Base-by-base conservation (phyloP, 2,797 vertebrate genomes). In the Sphenopsis melanotis region DNA sequence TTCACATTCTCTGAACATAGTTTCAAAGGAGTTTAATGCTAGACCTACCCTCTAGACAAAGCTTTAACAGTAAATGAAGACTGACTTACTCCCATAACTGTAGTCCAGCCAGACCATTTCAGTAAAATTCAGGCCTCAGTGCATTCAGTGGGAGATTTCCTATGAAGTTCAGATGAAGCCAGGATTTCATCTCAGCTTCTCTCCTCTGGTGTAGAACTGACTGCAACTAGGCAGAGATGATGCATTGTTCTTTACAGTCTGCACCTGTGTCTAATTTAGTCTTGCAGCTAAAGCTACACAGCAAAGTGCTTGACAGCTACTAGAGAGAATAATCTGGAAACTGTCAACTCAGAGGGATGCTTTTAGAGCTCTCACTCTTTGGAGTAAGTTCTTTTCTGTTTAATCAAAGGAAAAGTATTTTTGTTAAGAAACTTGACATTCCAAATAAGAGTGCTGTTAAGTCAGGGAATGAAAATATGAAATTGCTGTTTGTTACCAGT, bases 181-280 rank as follows among this genome's bases (percentile, higher is more conserved):
- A 81, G 39, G 47, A 78, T 76, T 83, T 93, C 39, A 76, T 41
- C 61, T 90, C 57, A 49, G 39, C 69, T 86, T 68, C 76, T 91
- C 69, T 59, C 22, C 50, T 75, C 57, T 39, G 57, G 29, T 44
- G 65, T 61, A 91, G 65, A 95, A 71, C 14, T n/a, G 21, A 89
- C 50, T 77, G 47, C 29, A 78, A 42, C 41, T 24, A 78, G 55
- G 91, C 84, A 92, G 77, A 93, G 65, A 81, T 66, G 82, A 87
- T 88, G 80, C 72, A 92, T 89, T 96, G 79, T 88, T 86, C 92
- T 78, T 83, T 41, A 61, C 6, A 83, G 44, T 44, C 70, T 92
- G 89, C 87, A 95, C 95, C 95, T 95, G 92, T 44, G 80, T 20
- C 93, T 94, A 91, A 95, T 94, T 87, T 89, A 91, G 82, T 83